Percentiles rank a stretch among this genome's conserved stretches.
Conservation (phyloP, 2,888 invertebrate genomes). For the Halictus quadricinctus region DNA sequence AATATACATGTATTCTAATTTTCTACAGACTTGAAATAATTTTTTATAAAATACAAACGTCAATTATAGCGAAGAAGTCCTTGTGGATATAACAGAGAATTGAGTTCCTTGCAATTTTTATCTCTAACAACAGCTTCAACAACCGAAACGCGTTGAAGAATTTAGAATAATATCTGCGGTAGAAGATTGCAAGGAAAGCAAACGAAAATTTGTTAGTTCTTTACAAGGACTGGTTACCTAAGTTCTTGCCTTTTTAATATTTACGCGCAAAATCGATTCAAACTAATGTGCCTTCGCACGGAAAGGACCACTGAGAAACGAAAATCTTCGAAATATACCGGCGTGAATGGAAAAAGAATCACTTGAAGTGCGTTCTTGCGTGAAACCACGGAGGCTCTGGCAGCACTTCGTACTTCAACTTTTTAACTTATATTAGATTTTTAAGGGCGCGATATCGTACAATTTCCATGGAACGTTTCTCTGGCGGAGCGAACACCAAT, state of each 20-base stretch:
- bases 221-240: conserved; percentile 39
- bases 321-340: conserved; percentile 12
- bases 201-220: conserved; percentile 38
- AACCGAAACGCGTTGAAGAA: background rate
- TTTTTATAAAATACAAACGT: background rate
- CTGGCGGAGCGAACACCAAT: conserved; percentile 9
- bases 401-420: conserved; percentile 32
- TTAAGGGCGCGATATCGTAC: conserved; percentile 32
- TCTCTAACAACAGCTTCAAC: background rate
- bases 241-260: conserved; percentile 40
- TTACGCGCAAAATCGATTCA: conserved; percentile 11
- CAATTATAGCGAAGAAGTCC: conserved; percentile 37
- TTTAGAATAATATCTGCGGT: background rate
- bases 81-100: conserved; percentile 37
- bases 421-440: conserved; percentile 51
- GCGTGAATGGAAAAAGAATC: conserved; percentile 15
- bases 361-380: conserved; percentile 27
- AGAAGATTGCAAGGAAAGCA: conserved; percentile 47
- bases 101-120: conserved; percentile 39
- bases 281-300: conserved; percentile 38
- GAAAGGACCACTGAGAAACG: conserved; percentile 15
- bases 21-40: background rate
- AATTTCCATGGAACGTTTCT: conserved; percentile 32
- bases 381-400: conserved; percentile 39
- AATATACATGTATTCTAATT: conserved; percentile 18